Conservation (phyloP, 2,797 vertebrate genomes). For the Varecia variegata region DNA sequence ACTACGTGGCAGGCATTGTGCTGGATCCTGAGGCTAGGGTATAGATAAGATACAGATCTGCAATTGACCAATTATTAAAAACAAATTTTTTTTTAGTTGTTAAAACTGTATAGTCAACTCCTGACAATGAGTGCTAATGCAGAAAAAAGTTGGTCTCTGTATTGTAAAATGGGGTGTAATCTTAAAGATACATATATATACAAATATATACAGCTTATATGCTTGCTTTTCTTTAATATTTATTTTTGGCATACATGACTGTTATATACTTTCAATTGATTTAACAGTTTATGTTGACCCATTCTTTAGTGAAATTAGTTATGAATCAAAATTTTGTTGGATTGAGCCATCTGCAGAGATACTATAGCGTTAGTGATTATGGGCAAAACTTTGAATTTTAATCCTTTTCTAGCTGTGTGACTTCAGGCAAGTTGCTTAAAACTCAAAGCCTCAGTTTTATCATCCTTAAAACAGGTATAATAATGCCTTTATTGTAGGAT, state of each 20-base stretch:
- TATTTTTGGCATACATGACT: not conserved
- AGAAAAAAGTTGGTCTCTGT: not conserved
- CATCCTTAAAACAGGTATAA: not conserved
- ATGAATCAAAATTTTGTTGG: not conserved
- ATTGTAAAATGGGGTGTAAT: not conserved
- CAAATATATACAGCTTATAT: not conserved
- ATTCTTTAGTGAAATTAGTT: not conserved
- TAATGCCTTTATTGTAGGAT: not conserved
- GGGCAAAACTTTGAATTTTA: not conserved
- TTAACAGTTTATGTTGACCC: not conserved
- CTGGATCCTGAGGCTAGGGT: not conserved
- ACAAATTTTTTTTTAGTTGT: not conserved
- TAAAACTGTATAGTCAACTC: not conserved
- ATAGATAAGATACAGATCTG: not conserved
- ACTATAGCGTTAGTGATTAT: not conserved
- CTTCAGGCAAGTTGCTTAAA: not conserved
- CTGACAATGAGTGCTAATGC: not conserved
- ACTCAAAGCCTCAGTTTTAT: not conserved
- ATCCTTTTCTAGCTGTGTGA: not conserved
- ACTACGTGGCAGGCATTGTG: not conserved
- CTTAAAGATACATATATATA: not conserved
- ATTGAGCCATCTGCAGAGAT: not conserved
- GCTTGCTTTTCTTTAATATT: not conserved
- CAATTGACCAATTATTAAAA: not conserved
- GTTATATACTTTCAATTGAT: not conserved